A percentile compares a stretch with the other conserved stretches of the same genome.
These are phyloP conservation scores for Thereva unica DNA, from an alignment of 2,888 invertebrate genomes.

Conservation along the genomic window DNA sequence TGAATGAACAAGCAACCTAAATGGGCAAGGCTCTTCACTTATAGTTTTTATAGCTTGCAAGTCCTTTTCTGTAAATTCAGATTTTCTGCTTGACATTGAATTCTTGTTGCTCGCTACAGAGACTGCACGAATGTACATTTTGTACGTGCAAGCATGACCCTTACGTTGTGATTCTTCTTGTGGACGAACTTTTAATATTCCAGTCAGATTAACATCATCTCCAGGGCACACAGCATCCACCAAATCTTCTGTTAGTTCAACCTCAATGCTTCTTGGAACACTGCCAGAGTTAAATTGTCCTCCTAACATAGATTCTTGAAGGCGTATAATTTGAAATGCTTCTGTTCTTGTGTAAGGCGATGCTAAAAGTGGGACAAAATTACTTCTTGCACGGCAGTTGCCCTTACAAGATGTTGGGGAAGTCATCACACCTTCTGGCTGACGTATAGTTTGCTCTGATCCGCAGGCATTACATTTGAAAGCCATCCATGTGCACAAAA, in stretches of 20 bases:
- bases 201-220: conserved; percentile 84
- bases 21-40: conserved; percentile 55
- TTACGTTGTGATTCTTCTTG: conserved; percentile 51
- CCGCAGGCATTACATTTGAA: conserved; percentile 76
- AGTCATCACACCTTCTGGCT: conserved; percentile 53
- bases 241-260: conserved; percentile 81
- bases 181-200: conserved; percentile 75
- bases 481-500: conserved; percentile 75
- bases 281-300: conserved; percentile 66
- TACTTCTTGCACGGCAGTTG: conserved; percentile 64
- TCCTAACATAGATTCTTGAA: conserved; percentile 70
- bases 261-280: conserved; percentile 79
- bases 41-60: conserved; percentile 60
- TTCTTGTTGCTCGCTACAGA: conserved; percentile 76
- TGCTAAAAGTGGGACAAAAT: conserved; percentile 66
- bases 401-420: conserved; percentile 64
- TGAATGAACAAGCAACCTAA: conserved; percentile 82
- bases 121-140: conserved; percentile 79
- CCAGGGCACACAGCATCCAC: conserved; percentile 85
- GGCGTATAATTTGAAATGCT: conserved; percentile 77
- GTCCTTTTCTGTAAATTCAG: conserved; percentile 57
- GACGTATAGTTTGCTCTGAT: conserved; percentile 67
- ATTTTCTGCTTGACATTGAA: conserved; percentile 60
- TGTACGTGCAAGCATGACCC: conserved; percentile 65
- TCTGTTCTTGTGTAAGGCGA: conserved; percentile 75